Conservation (phyloP, 2,888 invertebrate species). For the Tetanocera ferruginea region DNA sequence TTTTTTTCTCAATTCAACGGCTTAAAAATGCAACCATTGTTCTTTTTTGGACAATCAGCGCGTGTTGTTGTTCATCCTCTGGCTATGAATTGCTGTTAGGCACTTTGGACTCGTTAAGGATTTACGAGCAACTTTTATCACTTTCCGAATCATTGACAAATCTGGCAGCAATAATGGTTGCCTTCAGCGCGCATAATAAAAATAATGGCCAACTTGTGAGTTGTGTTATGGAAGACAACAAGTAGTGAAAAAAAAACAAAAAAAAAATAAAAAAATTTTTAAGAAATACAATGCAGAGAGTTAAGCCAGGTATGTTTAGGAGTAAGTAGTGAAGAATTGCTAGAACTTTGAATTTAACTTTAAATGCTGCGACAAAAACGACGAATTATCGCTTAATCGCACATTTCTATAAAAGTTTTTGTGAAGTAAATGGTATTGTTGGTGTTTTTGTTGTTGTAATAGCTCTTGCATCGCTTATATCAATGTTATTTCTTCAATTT, state of each 20-base stretch:
- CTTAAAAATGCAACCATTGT: conserved; percentile 22
- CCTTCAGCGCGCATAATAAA: conserved; percentile 25
- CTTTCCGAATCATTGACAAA: conserved; percentile 70
- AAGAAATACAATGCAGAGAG: neutral
- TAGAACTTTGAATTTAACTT: conserved; percentile 37
- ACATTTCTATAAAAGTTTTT: conserved; percentile 19
- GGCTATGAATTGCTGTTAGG: too few species aligned
- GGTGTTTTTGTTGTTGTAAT: neutral
- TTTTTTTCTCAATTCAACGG: neutral
- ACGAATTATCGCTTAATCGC: conserved; percentile 64
- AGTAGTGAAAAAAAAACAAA: neutral
- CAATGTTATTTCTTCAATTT: conserved; percentile 70
- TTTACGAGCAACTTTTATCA: conserved; percentile 70
- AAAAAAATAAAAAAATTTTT: too few species aligned
- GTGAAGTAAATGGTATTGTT: neutral
- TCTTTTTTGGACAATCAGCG: conserved; percentile 5
- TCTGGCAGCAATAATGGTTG: conserved; percentile 55
- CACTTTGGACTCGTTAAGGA: conserved; percentile 63
- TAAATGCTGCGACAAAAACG: conserved; percentile 43
- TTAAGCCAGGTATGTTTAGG: too few species aligned
- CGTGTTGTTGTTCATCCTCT: neutral
- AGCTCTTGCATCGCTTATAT: conserved; percentile 36
- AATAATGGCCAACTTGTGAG: conserved; percentile 32
- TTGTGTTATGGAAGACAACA: neutral
- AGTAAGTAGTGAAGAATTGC: conserved; percentile 4